Evolutionary conservation across 2,888 invertebrate genomes (phyloP).

Genomic region (Phorcus lineatus): DNA sequence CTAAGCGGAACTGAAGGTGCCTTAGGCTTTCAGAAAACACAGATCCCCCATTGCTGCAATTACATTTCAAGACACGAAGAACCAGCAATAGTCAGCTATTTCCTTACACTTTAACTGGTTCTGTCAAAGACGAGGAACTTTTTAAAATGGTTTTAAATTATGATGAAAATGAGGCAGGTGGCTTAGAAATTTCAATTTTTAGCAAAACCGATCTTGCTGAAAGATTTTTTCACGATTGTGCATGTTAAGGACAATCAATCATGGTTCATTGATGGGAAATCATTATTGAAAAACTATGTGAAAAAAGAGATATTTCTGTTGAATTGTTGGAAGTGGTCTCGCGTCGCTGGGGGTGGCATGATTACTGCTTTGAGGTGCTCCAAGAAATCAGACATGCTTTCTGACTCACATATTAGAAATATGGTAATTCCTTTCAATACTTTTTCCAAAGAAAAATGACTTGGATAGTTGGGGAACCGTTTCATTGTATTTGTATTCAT

Average conservation of each 20-base stretch:
- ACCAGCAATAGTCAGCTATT: not conserved
- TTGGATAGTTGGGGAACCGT: not conserved
- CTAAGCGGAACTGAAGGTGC: too few relatives aligned
- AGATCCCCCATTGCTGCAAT: too few relatives aligned
- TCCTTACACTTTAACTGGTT: not conserved
- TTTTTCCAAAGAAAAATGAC: not conserved
- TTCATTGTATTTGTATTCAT: not conserved
- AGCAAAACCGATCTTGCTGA: not conserved
- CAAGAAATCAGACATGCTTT: not conserved
- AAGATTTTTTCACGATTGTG: not conserved
- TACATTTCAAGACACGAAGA: too few relatives aligned
- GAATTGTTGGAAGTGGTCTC: not conserved
- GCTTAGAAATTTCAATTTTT: slow-evolving; percentile 11
- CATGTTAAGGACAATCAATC: not conserved
- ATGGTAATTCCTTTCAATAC: slow-evolving; percentile 16
- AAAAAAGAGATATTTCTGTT: not conserved
- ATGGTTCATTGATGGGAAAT: not conserved
- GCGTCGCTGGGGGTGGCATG: not conserved
- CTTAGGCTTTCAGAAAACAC: too few relatives aligned
- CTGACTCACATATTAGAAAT: slow-evolving; percentile 13
- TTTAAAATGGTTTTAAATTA: not conserved
- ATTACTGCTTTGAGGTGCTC: not conserved
- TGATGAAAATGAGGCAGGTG: slow-evolving; percentile 10
- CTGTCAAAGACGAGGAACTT: not conserved
- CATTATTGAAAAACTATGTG: not conserved